phyloP scores from a whole-genome alignment of 2,797 vertebrate genomes.

The Todus mexicanus region DNA sequence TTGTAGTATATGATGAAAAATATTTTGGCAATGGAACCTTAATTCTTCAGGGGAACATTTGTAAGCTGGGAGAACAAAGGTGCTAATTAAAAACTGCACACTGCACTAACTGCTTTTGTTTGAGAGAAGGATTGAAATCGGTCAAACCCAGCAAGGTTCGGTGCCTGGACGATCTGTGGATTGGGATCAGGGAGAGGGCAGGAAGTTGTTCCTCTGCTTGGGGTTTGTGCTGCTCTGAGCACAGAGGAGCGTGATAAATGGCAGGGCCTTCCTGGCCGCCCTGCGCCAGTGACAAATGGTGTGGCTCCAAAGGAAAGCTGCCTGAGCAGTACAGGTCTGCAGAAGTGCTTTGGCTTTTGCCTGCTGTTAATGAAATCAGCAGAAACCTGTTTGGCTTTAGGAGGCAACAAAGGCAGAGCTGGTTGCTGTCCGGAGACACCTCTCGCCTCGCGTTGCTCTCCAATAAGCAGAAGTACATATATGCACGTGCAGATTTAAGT shows the following conservation, averaged over 20 bases:
- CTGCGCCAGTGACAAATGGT: neutral
- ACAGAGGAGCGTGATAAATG: neutral
- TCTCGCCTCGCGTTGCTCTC: neutral
- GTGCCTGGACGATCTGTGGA: neutral
- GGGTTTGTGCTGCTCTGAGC: neutral
- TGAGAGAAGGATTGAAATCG: neutral
- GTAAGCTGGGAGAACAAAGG: conserved; percentile 37
- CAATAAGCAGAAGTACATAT: neutral
- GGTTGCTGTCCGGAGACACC: neutral
- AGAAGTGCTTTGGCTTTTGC: neutral
- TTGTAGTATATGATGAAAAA: neutral
- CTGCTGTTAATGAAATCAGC: neutral
- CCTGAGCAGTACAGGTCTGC: neutral
- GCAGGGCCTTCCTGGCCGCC: neutral
- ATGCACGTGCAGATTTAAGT: neutral
- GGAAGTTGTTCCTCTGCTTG: neutral
- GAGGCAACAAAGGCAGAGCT: neutral
- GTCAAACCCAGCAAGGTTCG: neutral
- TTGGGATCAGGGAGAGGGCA: neutral
- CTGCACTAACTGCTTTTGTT: neutral
- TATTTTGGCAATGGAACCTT: neutral
- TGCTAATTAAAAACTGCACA: conserved; percentile 35
- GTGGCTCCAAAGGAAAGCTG: neutral
- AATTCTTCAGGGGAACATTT: conserved; percentile 6
- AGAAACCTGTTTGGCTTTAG: neutral